Evolutionary conservation across 2,888 invertebrate genomes (phyloP), one percentile per base, ranked within the genome.

Genomic region (Adineta ricciae): DNA sequence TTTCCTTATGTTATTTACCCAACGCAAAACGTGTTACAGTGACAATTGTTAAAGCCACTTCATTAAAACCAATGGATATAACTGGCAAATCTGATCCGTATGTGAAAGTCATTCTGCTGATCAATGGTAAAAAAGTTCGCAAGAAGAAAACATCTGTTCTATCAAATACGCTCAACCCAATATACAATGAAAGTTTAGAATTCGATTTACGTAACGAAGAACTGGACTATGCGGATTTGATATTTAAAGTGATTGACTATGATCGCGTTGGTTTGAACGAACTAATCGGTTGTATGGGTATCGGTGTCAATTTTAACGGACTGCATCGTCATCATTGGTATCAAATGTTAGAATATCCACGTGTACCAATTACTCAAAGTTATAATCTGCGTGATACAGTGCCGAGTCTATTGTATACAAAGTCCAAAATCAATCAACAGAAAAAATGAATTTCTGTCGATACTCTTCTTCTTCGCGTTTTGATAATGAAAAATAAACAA

Each of bases 11-110:
- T 88, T 97, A 96, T 90, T 92, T 96, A 56, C 96, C 95, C 24
- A 95, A 95, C 38, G 96, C 96, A 41, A 96, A 95, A 27, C 93
- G 96, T 49, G 92, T 97, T 38, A 96, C 95, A 0, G 93, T 96
- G 36, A 96, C 95, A 0, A 93, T 96, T 82, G 95, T 96, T 88
- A 96, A 96, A 91, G 96, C 95, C 0, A 92, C 96, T 87, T 95
- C 96, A 89, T 92, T 97, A 27, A 94, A 95, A 89, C 95, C 96
- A 52, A 96, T 96, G 93, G 96, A 96, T 89, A 95, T 96, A 88
- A 95, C 95, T 72, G 96, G 96, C 87, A 94, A 95, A 50, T 96
- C 95, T 88, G 97, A 97, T 93, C 96, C 97, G 0, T 97, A 96
- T 90, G 95, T 96, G 85, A 96, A 96, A 91, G 94, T 96, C 46